Evolutionary conservation across 2,888 invertebrate species (phyloP).

Genomic region (Euplagia quadripunctaria): DNA sequence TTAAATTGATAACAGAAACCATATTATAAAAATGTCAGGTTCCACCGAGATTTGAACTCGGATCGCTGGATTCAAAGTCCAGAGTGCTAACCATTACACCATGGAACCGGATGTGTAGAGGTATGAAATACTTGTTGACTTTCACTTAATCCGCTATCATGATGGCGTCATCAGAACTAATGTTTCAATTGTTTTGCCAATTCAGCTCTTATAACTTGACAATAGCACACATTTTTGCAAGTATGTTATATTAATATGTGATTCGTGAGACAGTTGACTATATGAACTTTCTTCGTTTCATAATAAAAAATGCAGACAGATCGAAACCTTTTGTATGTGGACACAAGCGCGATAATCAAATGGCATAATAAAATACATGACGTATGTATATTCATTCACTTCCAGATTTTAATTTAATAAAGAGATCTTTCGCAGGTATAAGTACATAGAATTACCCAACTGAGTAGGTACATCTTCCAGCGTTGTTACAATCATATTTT

Average conservation of each 20-base stretch:
- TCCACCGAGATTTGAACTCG: conserved; percentile 95
- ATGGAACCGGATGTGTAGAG: conserved; percentile 86
- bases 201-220: conserved; percentile 23
- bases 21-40: conserved; percentile 73
- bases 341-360: neutral
- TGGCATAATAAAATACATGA: neutral
- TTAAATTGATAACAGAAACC: neutral
- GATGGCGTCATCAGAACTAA: conserved; percentile 37
- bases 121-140: conserved; percentile 50
- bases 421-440: too few species aligned
- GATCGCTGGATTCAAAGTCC: conserved; percentile 95
- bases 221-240: conserved; percentile 20
- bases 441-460: too few species aligned
- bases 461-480: too few species aligned
- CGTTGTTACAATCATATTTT: too few species aligned
- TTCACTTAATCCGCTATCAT: conserved; percentile 18
- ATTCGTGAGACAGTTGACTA: conserved; percentile 17
- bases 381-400: neutral
- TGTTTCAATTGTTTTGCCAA: conserved; percentile 18
- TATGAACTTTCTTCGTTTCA: conserved; percentile 14
- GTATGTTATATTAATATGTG: conserved; percentile 7
- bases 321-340: neutral
- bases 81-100: conserved; percentile 94
- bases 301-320: neutral
- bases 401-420: too few species aligned